phyloP scores from a whole-genome alignment of 1,140 invertebrate species.

The Phymorhynchus buccinoides region DNA sequence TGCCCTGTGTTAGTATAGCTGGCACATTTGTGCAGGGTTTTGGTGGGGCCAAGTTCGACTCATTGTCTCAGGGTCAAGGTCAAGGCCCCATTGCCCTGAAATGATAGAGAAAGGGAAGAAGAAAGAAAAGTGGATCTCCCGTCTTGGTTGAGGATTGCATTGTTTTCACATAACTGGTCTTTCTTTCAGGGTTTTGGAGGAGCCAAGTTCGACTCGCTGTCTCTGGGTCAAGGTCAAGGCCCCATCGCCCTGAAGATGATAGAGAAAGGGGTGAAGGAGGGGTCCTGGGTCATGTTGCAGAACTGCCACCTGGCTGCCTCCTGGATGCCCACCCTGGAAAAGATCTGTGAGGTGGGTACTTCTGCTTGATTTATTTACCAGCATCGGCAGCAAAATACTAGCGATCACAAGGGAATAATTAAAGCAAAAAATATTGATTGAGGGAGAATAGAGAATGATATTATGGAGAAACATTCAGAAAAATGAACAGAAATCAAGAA shows the following conservation, averaged over 20 bases:
- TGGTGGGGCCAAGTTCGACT: constrained; percentile 85
- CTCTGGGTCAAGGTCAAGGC: constrained; percentile 95
- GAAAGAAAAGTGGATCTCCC: constrained; percentile 76
- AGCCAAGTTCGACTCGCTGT: constrained; percentile 87
- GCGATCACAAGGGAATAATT: too few species aligned
- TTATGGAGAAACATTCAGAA: too few species aligned
- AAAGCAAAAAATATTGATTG: too few species aligned
- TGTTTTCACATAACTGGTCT: too few species aligned
- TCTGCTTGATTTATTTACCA: too few species aligned
- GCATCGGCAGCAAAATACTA: too few species aligned
- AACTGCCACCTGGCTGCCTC: constrained; percentile 74
- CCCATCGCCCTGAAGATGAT: constrained; percentile 89
- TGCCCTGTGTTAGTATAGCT: too few species aligned
- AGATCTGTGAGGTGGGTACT: constrained; percentile 73
- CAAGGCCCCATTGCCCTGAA: constrained; percentile 90
- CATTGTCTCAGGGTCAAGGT: constrained; percentile 93
- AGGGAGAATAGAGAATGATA: too few species aligned
- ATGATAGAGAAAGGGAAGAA: constrained; percentile 89
- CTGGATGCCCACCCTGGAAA: constrained; percentile 74
- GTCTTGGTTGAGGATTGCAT: too few species aligned
- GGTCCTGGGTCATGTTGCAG: constrained; percentile 75
- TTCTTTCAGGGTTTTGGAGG: constrained; percentile 83
- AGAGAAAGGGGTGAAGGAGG: constrained; percentile 84
- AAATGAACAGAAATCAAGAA: too few species aligned
- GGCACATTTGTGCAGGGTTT: constrained; percentile 83